phyloP scores from a whole-genome alignment of 2,113 vertebrate genomes.

The Mirounga angustirostris region DNA sequence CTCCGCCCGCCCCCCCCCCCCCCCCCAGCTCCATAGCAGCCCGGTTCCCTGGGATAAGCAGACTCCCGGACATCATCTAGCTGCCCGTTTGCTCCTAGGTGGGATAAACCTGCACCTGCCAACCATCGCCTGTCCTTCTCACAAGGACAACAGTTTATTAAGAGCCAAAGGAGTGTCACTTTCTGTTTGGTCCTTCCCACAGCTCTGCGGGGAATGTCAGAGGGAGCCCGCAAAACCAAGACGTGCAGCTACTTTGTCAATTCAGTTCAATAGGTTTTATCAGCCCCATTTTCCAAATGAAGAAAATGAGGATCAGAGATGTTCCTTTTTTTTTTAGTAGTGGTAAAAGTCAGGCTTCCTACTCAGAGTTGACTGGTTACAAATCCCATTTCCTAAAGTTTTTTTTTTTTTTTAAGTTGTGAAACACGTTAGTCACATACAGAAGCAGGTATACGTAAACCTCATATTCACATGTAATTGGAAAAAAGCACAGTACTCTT shows the following conservation, averaged over 20 bases:
- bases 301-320: neutral
- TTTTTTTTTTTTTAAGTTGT: neutral
- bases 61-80: neutral
- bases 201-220: neutral
- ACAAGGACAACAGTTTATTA: fast-evolving
- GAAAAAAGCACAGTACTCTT: constrained; percentile 87
- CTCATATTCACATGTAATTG: constrained; percentile 41
- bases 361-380: neutral
- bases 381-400: neutral
- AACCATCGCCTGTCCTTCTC: neutral
- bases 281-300: constrained; percentile 14
- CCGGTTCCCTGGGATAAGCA: neutral
- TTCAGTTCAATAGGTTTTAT: neutral
- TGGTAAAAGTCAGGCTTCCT: neutral
- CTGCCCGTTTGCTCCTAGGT: neutral
- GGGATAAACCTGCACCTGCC: neutral
- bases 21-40: fast-evolving
- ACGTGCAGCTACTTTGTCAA: neutral
- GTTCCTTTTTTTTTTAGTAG: neutral
- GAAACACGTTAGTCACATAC: neutral
- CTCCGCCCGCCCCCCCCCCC: neutral
- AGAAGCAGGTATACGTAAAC: neutral
- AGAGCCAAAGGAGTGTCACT: neutral
- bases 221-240: neutral
- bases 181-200: neutral